Conservation (phyloP, 1,140 invertebrate species). For the Hormaphis cornu region DNA sequence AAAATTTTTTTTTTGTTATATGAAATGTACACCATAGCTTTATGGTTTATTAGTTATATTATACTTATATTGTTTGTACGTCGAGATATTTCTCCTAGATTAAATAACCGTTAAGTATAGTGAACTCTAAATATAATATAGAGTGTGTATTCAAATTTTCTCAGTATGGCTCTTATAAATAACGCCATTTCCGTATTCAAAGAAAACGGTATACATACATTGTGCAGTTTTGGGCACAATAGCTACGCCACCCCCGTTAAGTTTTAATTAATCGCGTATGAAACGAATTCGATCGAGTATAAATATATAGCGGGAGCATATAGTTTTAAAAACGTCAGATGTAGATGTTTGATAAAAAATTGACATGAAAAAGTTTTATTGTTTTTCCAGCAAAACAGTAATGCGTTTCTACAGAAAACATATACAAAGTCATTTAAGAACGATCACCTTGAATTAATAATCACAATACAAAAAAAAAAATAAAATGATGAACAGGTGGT, state of each 20-base stretch:
- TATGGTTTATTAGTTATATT: too few relatives aligned
- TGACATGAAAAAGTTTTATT: background rate
- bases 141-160: background rate
- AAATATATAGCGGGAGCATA: background rate
- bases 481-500: background rate
- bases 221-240: background rate
- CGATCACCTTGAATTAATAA: too few relatives aligned
- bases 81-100: slow-evolving; percentile 8
- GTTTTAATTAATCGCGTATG: background rate
- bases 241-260: background rate
- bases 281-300: background rate
- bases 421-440: too few relatives aligned
- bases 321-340: background rate
- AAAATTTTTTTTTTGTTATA: too few relatives aligned
- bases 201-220: background rate
- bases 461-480: too few relatives aligned
- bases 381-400: too few relatives aligned
- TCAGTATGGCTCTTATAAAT: background rate
- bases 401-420: too few relatives aligned
- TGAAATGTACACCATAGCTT: too few relatives aligned
- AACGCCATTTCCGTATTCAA: background rate
- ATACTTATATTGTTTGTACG: too few relatives aligned
- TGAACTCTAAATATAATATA: background rate
- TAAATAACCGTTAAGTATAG: slow-evolving; percentile 4
- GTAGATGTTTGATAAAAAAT: background rate